Base-by-base conservation (phyloP, 2,888 invertebrate genomes). In the Zygothrica quintamaculata region DNA sequence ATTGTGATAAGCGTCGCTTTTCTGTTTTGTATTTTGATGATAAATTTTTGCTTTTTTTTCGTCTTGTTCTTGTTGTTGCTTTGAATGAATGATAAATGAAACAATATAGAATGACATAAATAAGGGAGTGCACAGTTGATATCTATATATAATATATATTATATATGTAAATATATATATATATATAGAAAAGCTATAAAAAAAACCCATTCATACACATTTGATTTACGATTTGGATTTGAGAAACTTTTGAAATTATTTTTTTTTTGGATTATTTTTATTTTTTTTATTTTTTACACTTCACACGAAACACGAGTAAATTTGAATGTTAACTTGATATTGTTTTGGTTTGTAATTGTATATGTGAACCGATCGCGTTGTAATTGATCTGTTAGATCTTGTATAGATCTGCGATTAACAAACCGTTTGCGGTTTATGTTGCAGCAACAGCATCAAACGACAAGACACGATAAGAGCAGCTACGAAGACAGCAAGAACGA, bases 1-100 rank as follows among this genome's bases (percentile, higher is more conserved):
- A 34, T 16, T 47, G 16, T 48, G 77, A 71, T 65, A 71, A 50
- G 4, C 11, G 18, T 33, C 50, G 62, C 12, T 59, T n/a, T 31
- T 18, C 11, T 3, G 34, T n/a, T 34, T 1, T 16, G 4, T 13
- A 22, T 25, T 26, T 36, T 47, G n/a, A 18, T 42, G 43, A 26
- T 42, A 29, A 6, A 15, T 43, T 22, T 3, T 22, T n/a, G n/a
- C n/a, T n/a, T n/a, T n/a, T n/a, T n/a, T n/a, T n/a, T n/a, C n/a
- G n/a, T n/a, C n/a, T n/a, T n/a, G n/a, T n/a, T n/a, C n/a, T n/a
- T n/a, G n/a, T n/a, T n/a, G n/a, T n/a, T n/a, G n/a, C n/a, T 26
- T 46, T 33, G 6, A 36, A 33, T 71, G 72, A 71, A 55, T 51
- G 5, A 22, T 22, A 5, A 71, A 71, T 53, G 36, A 13, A 34